Evolutionary conservation across 2,888 invertebrate genomes (phyloP), one percentile per base, ranked within the genome.

Genomic region (Melanchra persicariae): DNA sequence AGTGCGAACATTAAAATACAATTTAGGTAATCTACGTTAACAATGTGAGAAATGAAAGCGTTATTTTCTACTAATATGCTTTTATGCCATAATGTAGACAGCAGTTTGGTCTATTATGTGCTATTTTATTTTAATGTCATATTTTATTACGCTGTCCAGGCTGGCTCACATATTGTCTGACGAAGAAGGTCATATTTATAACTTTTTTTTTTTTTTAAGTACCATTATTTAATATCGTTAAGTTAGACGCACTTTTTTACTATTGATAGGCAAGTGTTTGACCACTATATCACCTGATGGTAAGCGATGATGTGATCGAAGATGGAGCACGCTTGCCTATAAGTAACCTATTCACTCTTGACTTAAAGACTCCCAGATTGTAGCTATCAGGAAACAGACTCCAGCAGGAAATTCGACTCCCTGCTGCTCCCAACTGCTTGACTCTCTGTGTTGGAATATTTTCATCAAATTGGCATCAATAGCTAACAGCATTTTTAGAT

Each of bases 1-100:
- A 89, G 89, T 83, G 68, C 69, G 73, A 71, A 85, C 87, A 88
- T 90, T 89, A 90, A 87, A 90, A 89, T 82, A 85, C 87, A 84
- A 90, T 90, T 89, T 88, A 86, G 78, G 79, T 83, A 83, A 76
- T 84, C 73, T 74, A 52, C 58, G 64, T 22, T 67, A 73, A 83
- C 66, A 77, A 81, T 86, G 78, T 84, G 79, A 83, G 83, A 84
- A 85, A 85, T 62, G 89, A 89, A 89, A 89, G 89, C 75, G 83
- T 67, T 80, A 71, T 87, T 81, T 74, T 73, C 57, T 74, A 73
- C 74, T 75, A 72, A 77, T 76, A 71, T 65, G 60, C 24, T 45
- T 64, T 66, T 69, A 63, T 26, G 51, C 43, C 65, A 40, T 79
- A n/a, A n/a, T 51, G 43, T 30, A 45, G 47, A 57, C 47, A 24